Evolutionary conservation across 2,113 vertebrate species (phyloP).

Genomic region (Ceratotherium simum): DNA sequence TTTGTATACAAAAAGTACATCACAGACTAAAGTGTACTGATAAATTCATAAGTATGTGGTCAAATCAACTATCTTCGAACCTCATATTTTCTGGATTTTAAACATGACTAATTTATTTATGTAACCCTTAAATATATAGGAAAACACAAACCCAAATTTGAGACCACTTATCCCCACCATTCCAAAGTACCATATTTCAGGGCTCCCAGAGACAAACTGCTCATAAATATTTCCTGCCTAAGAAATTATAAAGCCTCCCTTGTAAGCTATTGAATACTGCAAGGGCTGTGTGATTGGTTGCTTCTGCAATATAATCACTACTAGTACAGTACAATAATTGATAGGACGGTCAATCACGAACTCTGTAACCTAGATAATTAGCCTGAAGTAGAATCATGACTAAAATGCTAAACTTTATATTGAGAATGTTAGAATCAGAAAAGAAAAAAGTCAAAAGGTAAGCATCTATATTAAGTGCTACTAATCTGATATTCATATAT

Average conservation of each 20-base stretch:
- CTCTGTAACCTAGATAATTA: slow-evolving; percentile 8
- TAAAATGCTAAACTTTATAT: not conserved
- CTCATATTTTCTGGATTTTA: slow-evolving; percentile 17
- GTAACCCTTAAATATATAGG: not conserved
- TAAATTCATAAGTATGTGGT: not conserved
- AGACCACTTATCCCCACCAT: not conserved
- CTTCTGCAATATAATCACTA: not conserved
- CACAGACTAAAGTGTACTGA: not conserved
- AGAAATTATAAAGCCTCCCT: not conserved
- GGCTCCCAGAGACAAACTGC: not conserved
- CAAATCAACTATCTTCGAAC: not conserved
- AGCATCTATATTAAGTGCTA: not conserved
- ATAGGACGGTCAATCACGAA: not conserved
- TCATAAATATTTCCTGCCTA: slow-evolving; percentile 27
- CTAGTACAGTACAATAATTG: not conserved
- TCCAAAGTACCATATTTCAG: slow-evolving; percentile 1
- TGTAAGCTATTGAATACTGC: not conserved
- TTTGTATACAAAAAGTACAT: not conserved
- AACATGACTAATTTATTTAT: not conserved
- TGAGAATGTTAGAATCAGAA: slow-evolving; percentile 1
- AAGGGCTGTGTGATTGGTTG: not conserved
- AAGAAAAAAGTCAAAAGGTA: not conserved
- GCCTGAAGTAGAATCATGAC: slow-evolving; percentile 10
- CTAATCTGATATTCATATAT: not conserved
- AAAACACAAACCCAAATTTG: slow-evolving; percentile 44